Percentiles rank a stretch among this genome's conserved stretches.
Conservation (phyloP, 2,797 vertebrate genomes). For the Manis pentadactyla region DNA sequence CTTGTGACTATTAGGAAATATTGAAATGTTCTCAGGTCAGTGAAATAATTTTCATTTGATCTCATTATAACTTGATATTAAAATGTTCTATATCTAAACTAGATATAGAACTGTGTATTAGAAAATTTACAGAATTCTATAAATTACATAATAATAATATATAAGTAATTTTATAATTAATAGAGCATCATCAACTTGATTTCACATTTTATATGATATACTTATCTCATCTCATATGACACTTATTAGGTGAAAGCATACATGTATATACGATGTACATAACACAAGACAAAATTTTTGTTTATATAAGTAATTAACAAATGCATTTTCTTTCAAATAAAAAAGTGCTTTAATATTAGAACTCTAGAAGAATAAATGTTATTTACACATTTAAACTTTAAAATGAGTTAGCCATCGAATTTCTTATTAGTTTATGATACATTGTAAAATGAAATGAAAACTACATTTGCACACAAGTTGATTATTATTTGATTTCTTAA, state of each 20-base stretch:
- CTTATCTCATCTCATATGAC: background rate
- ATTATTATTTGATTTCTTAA: background rate
- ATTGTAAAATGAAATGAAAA: background rate
- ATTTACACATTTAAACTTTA: background rate
- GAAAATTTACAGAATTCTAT: background rate
- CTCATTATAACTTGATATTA: background rate
- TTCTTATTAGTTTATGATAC: background rate
- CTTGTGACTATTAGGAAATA: background rate
- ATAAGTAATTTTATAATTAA: background rate
- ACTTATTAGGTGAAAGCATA: background rate
- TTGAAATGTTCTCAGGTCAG: background rate
- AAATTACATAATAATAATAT: background rate
- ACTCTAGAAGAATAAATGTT: background rate
- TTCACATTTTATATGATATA: background rate
- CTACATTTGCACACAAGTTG: background rate
- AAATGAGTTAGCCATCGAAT: background rate
- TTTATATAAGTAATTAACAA: background rate
- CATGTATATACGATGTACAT: background rate
- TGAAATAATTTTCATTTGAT: slow-evolving; percentile 3
- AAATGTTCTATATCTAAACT: background rate
- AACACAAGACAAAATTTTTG: background rate
- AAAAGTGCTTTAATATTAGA: background rate
- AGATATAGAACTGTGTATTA: background rate
- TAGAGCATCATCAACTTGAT: background rate
- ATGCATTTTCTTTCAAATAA: background rate